Evolutionary conservation across 1,140 invertebrate species (phyloP).

Genomic region (Ips typographus): DNA sequence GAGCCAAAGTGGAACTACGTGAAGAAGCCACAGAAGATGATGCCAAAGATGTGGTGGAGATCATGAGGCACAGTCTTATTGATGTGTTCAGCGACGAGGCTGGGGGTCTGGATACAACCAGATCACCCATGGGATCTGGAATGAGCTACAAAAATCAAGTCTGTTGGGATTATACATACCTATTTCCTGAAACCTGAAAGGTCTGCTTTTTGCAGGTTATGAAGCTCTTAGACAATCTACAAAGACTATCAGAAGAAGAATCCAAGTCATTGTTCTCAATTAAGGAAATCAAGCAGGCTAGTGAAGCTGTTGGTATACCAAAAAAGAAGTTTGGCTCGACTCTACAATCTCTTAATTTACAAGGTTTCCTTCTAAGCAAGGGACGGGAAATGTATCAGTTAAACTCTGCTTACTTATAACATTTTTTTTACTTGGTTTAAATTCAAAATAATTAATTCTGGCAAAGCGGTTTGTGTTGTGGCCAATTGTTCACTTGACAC

Average conservation of each 20-base stretch:
- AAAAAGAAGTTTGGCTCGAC: constrained; percentile 64
- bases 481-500: constrained; percentile 62
- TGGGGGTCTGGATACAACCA: constrained; percentile 67
- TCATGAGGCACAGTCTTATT: constrained; percentile 79
- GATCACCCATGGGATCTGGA: constrained; percentile 72
- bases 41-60: constrained; percentile 83
- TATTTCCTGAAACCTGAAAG: not conserved
- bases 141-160: constrained; percentile 71
- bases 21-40: constrained; percentile 77
- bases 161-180: constrained; percentile 41
- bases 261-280: constrained; percentile 72
- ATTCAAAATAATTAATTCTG: constrained; percentile 2
- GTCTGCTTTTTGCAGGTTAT: constrained; percentile 61
- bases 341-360: constrained; percentile 76
- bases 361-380: constrained; percentile 84
- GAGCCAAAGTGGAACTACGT: constrained; percentile 82
- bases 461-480: constrained; percentile 58
- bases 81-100: constrained; percentile 74
- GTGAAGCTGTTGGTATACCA: constrained; percentile 63
- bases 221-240: constrained; percentile 72
- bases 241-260: constrained; percentile 62
- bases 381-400: constrained; percentile 76
- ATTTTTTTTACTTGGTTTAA: constrained; percentile 36
- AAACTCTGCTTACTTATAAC: constrained; percentile 30
- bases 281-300: constrained; percentile 74